Percentiles rank a stretch among this genome's conserved stretches.
Conservation (phyloP, 2,888 invertebrate species). For the Mythimna albipuncta region DNA sequence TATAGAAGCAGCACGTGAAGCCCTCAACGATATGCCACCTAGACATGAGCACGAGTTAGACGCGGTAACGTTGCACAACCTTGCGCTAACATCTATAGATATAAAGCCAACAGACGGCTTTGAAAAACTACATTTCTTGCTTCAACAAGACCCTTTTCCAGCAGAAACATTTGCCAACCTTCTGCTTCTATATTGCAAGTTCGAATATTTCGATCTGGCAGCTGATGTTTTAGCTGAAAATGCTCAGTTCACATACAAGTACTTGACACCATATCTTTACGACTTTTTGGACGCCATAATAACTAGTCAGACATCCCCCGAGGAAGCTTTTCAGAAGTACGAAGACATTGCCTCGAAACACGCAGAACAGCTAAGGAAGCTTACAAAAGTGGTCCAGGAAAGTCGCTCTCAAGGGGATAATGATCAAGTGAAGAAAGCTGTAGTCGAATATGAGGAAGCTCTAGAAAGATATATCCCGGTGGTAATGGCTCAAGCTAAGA, state of each 20-base stretch:
- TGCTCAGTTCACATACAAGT: slow-evolving; percentile 98
- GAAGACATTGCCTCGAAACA: slow-evolving; percentile 98
- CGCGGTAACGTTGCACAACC: slow-evolving; percentile 99
- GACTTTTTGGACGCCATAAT: slow-evolving; percentile 99
- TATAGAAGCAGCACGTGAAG: slow-evolving; percentile 96
- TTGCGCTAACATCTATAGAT: slow-evolving; percentile 97
- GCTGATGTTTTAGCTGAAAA: slow-evolving; percentile 99
- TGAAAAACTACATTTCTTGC: slow-evolving; percentile 95
- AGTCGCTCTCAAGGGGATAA: slow-evolving; percentile 97
- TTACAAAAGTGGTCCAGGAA: slow-evolving; percentile 98
- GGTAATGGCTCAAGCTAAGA: slow-evolving; percentile 99
- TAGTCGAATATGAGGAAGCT: slow-evolving; percentile 97
- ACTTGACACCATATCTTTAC: slow-evolving; percentile 97
- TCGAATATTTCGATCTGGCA: slow-evolving; percentile 99
- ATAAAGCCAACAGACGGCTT: slow-evolving; percentile 97
- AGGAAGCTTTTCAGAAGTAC: slow-evolving; percentile 98
- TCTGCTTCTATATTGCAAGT: slow-evolving; percentile 98
- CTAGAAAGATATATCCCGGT: slow-evolving; percentile 98
- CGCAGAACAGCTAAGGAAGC: slow-evolving; percentile 96
- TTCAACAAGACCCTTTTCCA: slow-evolving; percentile 99
- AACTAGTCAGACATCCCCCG: slow-evolving; percentile 98
- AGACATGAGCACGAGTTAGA: slow-evolving; percentile 99
- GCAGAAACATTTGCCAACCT: slow-evolving; percentile 99
- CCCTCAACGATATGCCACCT: slow-evolving; percentile 97
- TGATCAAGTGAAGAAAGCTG: slow-evolving; percentile 96